Evolutionary conservation across 2,113 vertebrate species (phyloP).

Genomic region (Anhinga rufa): DNA sequence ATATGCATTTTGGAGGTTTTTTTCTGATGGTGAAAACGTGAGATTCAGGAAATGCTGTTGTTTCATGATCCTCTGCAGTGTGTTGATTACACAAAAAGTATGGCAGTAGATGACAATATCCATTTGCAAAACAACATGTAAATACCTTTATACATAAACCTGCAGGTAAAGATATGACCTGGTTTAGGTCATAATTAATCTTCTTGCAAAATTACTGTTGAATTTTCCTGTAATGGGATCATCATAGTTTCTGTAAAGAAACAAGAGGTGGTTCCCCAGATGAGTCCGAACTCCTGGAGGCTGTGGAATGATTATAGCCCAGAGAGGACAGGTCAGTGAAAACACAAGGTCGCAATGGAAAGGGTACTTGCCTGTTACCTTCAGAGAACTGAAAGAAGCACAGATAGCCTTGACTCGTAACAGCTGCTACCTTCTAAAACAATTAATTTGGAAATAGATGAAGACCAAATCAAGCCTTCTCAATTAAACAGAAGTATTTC

Average conservation of each 20-base stretch:
- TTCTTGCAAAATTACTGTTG: background rate
- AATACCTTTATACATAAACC: background rate
- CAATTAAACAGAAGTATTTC: background rate
- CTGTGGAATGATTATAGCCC: background rate
- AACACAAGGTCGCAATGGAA: background rate
- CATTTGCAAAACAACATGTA: background rate
- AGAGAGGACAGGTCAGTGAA: background rate
- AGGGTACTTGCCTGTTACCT: too few species aligned
- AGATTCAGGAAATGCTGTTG: background rate
- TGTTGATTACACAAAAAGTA: background rate
- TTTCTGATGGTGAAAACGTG: background rate
- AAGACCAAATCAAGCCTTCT: background rate
- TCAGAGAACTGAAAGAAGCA: background rate
- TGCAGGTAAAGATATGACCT: background rate
- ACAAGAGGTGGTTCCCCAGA: background rate
- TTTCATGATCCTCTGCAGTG: background rate
- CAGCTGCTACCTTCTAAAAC: background rate
- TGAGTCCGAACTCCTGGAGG: background rate
- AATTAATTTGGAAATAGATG: background rate
- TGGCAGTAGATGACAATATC: background rate
- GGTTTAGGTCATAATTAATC: background rate
- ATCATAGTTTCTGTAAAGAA: background rate
- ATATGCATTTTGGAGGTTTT: background rate
- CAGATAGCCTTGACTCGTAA: background rate
- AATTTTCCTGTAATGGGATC: background rate